A percentile compares a stretch with the other conserved stretches of the same genome.
Evolutionary conservation across 2,113 vertebrate species (phyloP).

Genomic region (Petromus typicus): DNA sequence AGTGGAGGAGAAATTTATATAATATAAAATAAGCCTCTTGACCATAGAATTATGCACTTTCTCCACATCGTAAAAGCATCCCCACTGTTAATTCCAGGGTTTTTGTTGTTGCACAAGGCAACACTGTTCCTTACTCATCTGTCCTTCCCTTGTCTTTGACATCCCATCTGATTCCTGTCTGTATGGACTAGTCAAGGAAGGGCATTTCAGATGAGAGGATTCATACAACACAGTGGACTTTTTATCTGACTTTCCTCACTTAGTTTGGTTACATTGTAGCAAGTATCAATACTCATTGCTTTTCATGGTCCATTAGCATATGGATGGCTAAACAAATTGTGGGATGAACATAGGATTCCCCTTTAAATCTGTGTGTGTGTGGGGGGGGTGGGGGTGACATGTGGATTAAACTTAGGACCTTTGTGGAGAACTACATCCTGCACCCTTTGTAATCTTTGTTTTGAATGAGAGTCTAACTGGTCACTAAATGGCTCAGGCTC

Average conservation of each 20-base stretch:
- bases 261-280: rapidly evolving
- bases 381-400: background rate
- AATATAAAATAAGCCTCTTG: background rate
- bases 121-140: background rate
- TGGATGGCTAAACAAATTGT: background rate
- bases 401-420: background rate
- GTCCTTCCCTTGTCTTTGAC: background rate
- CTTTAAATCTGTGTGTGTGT: background rate
- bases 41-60: background rate
- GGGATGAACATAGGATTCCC: background rate
- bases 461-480: background rate
- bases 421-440: background rate
- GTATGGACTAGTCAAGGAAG: rapidly evolving
- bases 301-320: background rate
- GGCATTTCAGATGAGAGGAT: background rate
- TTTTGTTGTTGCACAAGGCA: background rate
- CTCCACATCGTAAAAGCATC: background rate
- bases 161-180: background rate
- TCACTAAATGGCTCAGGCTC: background rate
- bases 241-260: background rate
- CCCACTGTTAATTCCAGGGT: background rate
- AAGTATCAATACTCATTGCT: rapidly evolving
- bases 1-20: background rate
- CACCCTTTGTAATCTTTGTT: background rate
- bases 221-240: background rate